Evolutionary conservation across 64 coral and sea anemone species (phyloP).

Genomic region (Porites lutea): DNA sequence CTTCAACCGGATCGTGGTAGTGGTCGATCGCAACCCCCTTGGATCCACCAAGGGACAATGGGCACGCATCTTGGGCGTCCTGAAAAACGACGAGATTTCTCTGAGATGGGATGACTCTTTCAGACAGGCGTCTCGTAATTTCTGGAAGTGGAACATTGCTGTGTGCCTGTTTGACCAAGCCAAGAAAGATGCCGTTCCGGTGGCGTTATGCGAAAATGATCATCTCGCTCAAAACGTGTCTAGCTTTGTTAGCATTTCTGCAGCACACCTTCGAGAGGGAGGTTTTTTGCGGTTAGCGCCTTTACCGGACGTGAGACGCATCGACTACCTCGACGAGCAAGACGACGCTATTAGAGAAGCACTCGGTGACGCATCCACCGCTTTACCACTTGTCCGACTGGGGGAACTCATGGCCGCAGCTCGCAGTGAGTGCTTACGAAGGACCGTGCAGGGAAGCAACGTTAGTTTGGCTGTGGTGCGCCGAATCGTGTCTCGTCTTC

Average conservation of each 20-base stretch:
- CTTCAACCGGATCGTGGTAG: neutral
- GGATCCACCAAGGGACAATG: neutral
- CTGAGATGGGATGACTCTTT: neutral
- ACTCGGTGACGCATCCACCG: too few relatives aligned
- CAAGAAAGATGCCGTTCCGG: neutral
- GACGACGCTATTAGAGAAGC: neutral
- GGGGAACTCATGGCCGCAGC: neutral
- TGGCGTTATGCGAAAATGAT: neutral
- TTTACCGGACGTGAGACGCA: too few relatives aligned
- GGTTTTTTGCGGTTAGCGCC: neutral
- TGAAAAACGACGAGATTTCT: neutral
- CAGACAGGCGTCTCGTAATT: neutral
- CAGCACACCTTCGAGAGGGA: neutral
- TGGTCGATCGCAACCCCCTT: neutral
- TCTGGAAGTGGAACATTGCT: neutral
- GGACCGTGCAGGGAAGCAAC: neutral
- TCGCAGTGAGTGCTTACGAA: neutral
- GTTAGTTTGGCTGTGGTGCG: neutral
- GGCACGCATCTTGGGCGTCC: neutral
- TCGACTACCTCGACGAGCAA: neutral
- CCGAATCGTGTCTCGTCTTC: neutral
- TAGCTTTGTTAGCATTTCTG: neutral
- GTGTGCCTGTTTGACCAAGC: neutral
- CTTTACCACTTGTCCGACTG: neutral
- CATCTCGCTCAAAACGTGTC: neutral